Evolutionary conservation across 1,140 invertebrate genomes (phyloP).

Genomic region (Bombus sylvicola): DNA sequence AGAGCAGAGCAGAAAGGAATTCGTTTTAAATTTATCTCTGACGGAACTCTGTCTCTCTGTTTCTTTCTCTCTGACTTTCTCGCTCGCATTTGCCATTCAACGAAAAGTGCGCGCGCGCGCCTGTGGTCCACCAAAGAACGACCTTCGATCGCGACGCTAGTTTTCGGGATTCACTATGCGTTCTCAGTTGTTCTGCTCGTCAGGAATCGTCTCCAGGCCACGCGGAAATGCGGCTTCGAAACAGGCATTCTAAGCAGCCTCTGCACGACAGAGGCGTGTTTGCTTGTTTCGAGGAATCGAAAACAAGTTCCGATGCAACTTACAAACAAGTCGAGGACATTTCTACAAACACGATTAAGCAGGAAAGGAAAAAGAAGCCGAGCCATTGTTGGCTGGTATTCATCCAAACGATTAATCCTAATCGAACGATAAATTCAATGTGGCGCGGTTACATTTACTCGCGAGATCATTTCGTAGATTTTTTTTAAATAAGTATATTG

Average conservation of each 20-base stretch:
- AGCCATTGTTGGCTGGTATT: neutral
- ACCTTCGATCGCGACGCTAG: conserved; percentile 17
- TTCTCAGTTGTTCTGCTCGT: neutral
- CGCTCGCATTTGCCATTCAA: neutral
- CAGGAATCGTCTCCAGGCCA: neutral
- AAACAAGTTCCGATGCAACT: conserved; percentile 9
- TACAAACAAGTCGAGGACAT: conserved; percentile 3
- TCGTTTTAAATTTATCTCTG: conserved; percentile 63
- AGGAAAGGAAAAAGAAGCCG: no score
- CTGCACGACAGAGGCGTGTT: no score
- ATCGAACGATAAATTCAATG: no score
- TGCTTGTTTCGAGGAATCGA: conserved; percentile 25
- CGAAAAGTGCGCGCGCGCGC: neutral
- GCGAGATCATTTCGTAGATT: no score
- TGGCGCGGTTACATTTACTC: no score
- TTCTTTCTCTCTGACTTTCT: neutral
- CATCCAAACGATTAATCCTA: neutral
- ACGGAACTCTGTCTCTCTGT: neutral
- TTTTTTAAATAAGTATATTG: no score
- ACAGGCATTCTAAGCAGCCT: conserved; percentile 1
- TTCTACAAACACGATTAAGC: conserved; percentile 5
- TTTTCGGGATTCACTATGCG: conserved; percentile 25
- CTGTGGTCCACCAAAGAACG: conserved; percentile 1
- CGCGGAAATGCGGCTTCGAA: conserved; percentile 17
- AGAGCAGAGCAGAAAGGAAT: neutral